Evolutionary conservation across 2,113 vertebrate genomes (phyloP), one percentile per base, ranked within the genome.

Genomic region (Pipra filicauda): DNA sequence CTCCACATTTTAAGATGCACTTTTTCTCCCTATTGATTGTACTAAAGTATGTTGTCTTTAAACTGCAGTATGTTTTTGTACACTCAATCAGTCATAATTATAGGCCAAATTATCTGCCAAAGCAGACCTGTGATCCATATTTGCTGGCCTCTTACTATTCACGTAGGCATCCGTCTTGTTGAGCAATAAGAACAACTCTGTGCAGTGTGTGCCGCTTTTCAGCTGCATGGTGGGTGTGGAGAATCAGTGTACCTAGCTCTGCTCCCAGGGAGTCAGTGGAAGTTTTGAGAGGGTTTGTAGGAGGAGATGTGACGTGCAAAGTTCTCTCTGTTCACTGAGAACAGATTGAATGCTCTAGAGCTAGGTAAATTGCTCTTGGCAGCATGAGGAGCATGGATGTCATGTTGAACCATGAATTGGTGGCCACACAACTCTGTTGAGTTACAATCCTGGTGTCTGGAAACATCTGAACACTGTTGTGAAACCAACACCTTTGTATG

Each of bases 21-120:
- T 97, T 94, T 97, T 97, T 89, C 67, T 91, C 97, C 95, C 97
- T 89, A 70, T 90, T 15, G 85, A 98, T 97, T 97, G 97, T 98
- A 98, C 98, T 97, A 70, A 97, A 98, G 89, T 97, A 96, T 98
- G 93, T 98, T 49, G 92, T 98, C 95, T 96, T 94, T 88, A 70
- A 91, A 91, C 82, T 48, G 62, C 80, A 91, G 89, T 86, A 85
- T 94, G 94, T 97, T 97, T 95, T 96, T 70, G 72, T 96, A 96
- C 92, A 55, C 89, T 92, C 89, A 66, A 83, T 97, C 79, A 70
- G 19, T 89, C 73, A 80, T 64, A 89, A 83, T 41, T 84, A 48
- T 9, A 71, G 75, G 75, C 89, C 93, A 83, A n/a, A 48, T 64
- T 76, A 70, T 87, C 90, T 70, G 76, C 90, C 89, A 85, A 35